A percentile compares a stretch with the other conserved stretches of the same genome.
Conservation (phyloP, 2,888 invertebrate species). For the Phengaris alcon region DNA sequence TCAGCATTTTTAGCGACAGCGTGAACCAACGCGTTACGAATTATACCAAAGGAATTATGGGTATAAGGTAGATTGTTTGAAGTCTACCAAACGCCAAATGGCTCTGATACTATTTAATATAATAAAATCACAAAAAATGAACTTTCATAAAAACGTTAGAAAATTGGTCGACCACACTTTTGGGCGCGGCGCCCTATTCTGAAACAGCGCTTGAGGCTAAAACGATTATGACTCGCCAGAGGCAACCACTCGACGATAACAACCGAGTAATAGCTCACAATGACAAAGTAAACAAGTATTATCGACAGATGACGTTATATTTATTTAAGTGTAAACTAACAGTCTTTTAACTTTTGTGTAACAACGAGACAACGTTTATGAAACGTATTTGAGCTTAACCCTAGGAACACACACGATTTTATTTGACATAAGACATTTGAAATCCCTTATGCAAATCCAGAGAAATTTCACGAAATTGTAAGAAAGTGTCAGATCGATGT, state of each 20-base stretch:
- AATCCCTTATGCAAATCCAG: no score
- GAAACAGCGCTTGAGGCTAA: conserved; percentile 50
- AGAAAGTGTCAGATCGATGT: no score
- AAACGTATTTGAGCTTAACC: no score
- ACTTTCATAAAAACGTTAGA: not conserved
- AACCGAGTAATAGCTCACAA: conserved; percentile 53
- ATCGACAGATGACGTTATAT: conserved; percentile 54
- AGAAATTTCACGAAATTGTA: no score
- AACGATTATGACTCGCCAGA: conserved; percentile 52
- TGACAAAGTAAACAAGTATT: conserved; percentile 58
- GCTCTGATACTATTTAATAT: not conserved
- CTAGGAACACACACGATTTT: not conserved
- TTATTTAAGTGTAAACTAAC: conserved; percentile 13
- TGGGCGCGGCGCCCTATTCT: conserved; percentile 33
- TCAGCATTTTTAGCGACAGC: no score
- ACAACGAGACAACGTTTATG: not conserved
- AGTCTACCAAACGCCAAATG: not conserved
- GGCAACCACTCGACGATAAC: conserved; percentile 48
- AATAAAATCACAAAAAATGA: conserved; percentile 1
- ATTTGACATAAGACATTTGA: not conserved
- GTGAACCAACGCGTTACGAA: no score
- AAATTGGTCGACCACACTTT: conserved; percentile 15
- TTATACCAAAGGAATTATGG: not conserved
- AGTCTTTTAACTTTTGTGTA: conserved; percentile 16
- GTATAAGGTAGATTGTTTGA: no score